Conservation (phyloP, 2,797 vertebrate genomes). For the Sylvilagus floridanus region DNA sequence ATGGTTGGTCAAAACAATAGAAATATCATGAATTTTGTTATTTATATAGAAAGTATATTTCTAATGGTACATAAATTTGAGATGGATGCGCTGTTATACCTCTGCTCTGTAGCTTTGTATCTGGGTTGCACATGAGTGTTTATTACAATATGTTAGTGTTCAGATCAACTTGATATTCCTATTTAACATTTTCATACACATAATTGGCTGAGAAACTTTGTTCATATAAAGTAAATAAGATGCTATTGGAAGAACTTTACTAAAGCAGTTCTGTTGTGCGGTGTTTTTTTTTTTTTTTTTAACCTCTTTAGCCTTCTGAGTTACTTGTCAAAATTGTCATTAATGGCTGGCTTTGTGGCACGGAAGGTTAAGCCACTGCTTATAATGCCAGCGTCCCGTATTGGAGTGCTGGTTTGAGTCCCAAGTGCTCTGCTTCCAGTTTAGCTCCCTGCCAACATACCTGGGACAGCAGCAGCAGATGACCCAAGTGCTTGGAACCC, state of each 20-base stretch:
- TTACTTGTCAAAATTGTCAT: conserved; percentile 18
- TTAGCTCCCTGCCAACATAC: too few relatives aligned
- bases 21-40: conserved; percentile 17
- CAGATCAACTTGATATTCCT: not conserved
- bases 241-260: conserved; percentile 27
- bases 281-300: not conserved
- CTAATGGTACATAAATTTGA: not conserved
- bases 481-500: too few relatives aligned
- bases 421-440: too few relatives aligned
- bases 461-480: too few relatives aligned
- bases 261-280: not conserved
- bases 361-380: too few relatives aligned
- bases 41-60: conserved; percentile 14
- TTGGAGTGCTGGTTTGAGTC: too few relatives aligned
- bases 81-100: not conserved
- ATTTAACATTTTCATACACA: conserved; percentile 4
- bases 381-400: too few relatives aligned
- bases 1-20: not conserved
- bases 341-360: not conserved
- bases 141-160: conserved; percentile 16
- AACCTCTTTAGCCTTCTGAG: not conserved
- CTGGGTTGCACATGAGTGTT: not conserved
- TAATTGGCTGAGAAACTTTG: conserved; percentile 5
- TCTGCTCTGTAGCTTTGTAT: not conserved
- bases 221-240: not conserved